Conservation (phyloP, 2,797 vertebrate genomes). For the Stomatorhinus walkeri region DNA sequence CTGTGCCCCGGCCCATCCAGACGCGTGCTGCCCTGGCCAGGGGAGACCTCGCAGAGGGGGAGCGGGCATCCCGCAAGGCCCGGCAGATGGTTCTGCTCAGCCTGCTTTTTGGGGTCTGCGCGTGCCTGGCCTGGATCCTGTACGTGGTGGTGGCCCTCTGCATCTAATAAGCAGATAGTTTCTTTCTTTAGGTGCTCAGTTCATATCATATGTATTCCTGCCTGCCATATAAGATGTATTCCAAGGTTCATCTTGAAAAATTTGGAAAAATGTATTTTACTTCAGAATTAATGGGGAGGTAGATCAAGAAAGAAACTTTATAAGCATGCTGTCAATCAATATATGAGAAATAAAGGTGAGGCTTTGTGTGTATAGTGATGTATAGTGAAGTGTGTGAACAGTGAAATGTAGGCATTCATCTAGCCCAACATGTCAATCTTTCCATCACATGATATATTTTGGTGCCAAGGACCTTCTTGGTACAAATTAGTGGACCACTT, state of each 20-base stretch:
- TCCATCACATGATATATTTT: background rate
- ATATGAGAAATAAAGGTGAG: background rate
- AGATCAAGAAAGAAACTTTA: background rate
- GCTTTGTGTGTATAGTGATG: background rate
- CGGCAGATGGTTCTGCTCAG: constrained; percentile 64
- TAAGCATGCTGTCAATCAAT: background rate
- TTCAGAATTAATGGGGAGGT: background rate
- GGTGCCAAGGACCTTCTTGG: background rate
- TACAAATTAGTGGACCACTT: background rate
- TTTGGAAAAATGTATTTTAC: background rate
- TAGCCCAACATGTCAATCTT: background rate
- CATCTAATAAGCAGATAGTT: constrained; percentile 17
- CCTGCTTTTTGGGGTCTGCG: constrained; percentile 61
- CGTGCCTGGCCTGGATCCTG: constrained; percentile 63
- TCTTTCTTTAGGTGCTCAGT: background rate
- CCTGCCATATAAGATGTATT: background rate
- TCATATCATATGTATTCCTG: background rate
- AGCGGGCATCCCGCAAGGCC: constrained; percentile 56
- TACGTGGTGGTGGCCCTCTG: constrained; percentile 56
- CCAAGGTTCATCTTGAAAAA: background rate
- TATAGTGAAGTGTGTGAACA: background rate
- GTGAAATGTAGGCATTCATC: background rate
- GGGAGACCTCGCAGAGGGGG: constrained; percentile 55
- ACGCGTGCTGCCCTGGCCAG: constrained; percentile 55
- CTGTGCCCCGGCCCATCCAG: constrained; percentile 35